These are phyloP conservation scores for Nipponacmea schrenckii DNA, from an alignment of 2,888 invertebrate genomes.

Conservation along the genomic window DNA sequence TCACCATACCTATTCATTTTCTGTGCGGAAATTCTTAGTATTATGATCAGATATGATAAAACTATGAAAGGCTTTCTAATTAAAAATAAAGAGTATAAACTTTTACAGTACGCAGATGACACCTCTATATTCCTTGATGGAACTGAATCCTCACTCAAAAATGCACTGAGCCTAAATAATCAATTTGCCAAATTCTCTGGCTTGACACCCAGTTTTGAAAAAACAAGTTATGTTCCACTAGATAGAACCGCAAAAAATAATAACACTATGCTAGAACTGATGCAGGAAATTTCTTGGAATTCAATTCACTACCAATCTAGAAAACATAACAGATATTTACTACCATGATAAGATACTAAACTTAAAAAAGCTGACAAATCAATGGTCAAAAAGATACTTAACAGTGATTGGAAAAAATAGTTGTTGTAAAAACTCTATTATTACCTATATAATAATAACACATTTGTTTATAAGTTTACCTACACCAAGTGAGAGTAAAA, in stretches of 20 bases:
- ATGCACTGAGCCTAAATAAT: slow-evolving; percentile 3
- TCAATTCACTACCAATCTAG: background rate
- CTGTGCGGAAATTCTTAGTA: background rate
- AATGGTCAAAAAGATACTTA: slow-evolving; percentile 11
- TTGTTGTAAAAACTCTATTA: slow-evolving; percentile 14
- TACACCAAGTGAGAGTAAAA: slow-evolving; percentile 7
- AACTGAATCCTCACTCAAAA: background rate
- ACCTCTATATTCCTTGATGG: background rate
- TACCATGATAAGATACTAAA: slow-evolving; percentile 8
- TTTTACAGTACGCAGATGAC: background rate
- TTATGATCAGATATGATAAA: background rate
- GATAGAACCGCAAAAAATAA: background rate
- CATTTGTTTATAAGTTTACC: slow-evolving; percentile 20
- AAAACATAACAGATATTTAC: slow-evolving; percentile 10
- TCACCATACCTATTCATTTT: background rate
- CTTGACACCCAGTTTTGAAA: background rate
- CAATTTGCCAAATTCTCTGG: background rate
- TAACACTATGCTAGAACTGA: too few relatives aligned
- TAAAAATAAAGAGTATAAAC: background rate
- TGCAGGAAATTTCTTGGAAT: too few relatives aligned
- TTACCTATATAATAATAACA: slow-evolving; percentile 8
- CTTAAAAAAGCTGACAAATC: slow-evolving; percentile 8
- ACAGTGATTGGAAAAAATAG: slow-evolving; percentile 19
- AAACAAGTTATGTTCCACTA: background rate
- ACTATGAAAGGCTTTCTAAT: background rate